These are phyloP conservation scores for Pseudococcus longispinus DNA, from an alignment of 2,888 invertebrate genomes.

Conservation along the genomic window DNA sequence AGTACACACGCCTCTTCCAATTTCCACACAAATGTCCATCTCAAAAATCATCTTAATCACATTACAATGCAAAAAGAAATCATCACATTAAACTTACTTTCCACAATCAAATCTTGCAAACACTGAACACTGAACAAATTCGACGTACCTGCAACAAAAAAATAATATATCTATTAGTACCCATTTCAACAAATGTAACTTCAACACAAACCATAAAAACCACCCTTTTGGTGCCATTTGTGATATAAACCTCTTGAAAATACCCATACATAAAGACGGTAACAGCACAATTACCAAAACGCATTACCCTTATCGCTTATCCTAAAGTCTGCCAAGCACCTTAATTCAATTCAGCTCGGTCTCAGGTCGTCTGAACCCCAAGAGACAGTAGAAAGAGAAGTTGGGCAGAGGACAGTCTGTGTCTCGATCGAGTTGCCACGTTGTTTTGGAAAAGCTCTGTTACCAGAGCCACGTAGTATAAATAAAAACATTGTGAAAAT, in stretches of 20 bases:
- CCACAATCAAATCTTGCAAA: neutral
- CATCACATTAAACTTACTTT: neutral
- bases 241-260: constrained; percentile 6
- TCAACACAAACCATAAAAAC: neutral
- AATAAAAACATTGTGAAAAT: neutral
- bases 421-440: neutral
- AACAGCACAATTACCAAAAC: neutral
- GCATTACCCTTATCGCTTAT: constrained; percentile 23
- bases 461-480: neutral
- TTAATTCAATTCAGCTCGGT: constrained; percentile 27
- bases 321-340: neutral
- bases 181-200: neutral
- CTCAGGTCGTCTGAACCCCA: neutral
- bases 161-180: neutral
- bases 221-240: neutral
- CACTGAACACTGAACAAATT: neutral
- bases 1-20: too few relatives aligned
- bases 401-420: neutral
- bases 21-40: too few relatives aligned
- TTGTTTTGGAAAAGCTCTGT: neutral
- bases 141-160: neutral
- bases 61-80: neutral
- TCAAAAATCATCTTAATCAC: too few relatives aligned
- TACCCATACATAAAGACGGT: neutral
- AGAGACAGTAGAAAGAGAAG: neutral